Evolutionary conservation across 2,113 vertebrate genomes (phyloP), one percentile per base, ranked within the genome.

Genomic region (Corapipo altera): DNA sequence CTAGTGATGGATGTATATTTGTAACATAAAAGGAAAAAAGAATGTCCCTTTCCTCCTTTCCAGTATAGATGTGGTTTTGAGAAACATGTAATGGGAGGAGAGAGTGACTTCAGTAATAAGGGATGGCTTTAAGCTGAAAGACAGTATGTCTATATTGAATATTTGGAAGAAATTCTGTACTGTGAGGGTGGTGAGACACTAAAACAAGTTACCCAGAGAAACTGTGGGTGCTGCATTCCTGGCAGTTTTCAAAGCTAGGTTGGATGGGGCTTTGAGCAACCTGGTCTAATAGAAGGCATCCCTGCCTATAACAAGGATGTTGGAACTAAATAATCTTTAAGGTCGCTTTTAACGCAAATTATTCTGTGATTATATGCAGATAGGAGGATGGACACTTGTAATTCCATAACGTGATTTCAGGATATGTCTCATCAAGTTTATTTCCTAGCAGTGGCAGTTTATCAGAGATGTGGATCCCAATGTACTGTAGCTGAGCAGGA

Each of bases 91-190:
- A 39, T 10, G 9, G 16, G 23, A 73, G 11, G 12, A 81, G 14
- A n/a, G 9, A 59, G 8, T 0, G 0, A 3, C 5, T 69, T 8
- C 11, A 48, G 7, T 62, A 62, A 74, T 24, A 73, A 52, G 0
- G 2, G 11, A 27, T 22, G 33, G 3, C 17, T 70, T 77, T 54
- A 70, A 61, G 37, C 8, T 19, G 44, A 76, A 57, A 66, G 26
- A 57, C 6, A 49, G 4, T 24, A 21, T 15, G 5, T 57, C 57
- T 49, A 28, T 30, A 41, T 74, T 23, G 6, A 33, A 15, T 48
- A 74, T 33, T 37, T 33, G 48, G 33, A 59, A 54, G 22, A 37
- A 32, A 46, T 22, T 84, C 22, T 54, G 12, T 64, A 9, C 8
- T 55, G 8, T 39, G 11, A 46, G 7, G 27, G 17, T 55, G 22